phyloP scores from a whole-genome alignment of 2,888 invertebrate species.

The Drosophila heteroneura region DNA sequence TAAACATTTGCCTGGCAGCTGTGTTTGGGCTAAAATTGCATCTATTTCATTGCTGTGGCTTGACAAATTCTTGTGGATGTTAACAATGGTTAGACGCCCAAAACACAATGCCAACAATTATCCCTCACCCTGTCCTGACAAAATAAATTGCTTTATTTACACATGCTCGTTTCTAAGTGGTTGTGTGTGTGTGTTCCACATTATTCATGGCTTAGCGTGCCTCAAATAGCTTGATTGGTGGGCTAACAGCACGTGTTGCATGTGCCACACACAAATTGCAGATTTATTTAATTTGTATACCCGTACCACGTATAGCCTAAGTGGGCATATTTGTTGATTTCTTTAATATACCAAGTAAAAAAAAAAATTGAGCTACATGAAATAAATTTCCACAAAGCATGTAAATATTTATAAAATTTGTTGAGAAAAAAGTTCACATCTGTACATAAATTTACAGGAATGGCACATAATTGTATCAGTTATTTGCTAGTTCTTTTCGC shows the following conservation, averaged over 20 bases:
- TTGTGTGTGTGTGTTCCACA: constrained; percentile 15
- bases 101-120: constrained; percentile 37
- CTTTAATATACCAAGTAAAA: not conserved
- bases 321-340: not conserved
- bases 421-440: not conserved
- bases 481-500: not conserved
- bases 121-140: constrained; percentile 15
- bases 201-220: constrained; percentile 44
- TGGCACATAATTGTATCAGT: not conserved
- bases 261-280: constrained; percentile 39
- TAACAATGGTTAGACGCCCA: constrained; percentile 35
- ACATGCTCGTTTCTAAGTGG: constrained; percentile 19
- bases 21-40: constrained; percentile 30
- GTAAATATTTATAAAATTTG: not conserved
- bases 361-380: too few species aligned
- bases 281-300: constrained; percentile 25
- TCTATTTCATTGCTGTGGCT: constrained; percentile 17
- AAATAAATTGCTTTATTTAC: constrained; percentile 56
- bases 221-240: constrained; percentile 14
- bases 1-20: constrained; percentile 21
- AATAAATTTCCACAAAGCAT: not conserved
- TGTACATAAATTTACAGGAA: not conserved
- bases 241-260: constrained; percentile 54
- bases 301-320: not conserved
- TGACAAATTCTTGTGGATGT: constrained; percentile 26